These are phyloP conservation scores for Thalassaphorura encarpata DNA, from an alignment of 1,140 invertebrate species.

Conservation along the genomic window DNA sequence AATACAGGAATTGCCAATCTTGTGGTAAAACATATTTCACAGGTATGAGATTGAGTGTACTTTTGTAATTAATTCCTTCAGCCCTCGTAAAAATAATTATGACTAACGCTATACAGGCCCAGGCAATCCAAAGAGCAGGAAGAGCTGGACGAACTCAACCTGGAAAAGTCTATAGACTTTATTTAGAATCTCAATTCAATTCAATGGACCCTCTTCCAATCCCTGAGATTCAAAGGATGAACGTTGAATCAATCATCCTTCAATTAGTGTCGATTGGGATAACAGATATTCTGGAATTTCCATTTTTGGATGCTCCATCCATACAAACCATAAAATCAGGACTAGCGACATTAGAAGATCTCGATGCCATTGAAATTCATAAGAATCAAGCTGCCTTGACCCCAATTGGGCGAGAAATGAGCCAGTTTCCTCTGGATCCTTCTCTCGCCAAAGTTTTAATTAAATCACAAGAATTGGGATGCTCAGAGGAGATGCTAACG, in stretches of 20 bases:
- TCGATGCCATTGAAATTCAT: no score
- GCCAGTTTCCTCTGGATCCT: constrained; percentile 97
- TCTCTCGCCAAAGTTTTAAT: constrained; percentile 99
- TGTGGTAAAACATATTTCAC: constrained; percentile 91
- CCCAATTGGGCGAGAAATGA: constrained; percentile 90
- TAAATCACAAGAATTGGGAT: constrained; percentile 97
- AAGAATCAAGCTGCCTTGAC: constrained; percentile 96
- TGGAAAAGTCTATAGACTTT: constrained; percentile 93
- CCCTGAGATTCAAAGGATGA: constrained; percentile 98
- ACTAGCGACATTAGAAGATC: constrained; percentile 93
- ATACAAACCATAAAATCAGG: constrained; percentile 91
- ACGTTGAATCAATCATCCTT: constrained; percentile 88
- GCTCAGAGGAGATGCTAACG: constrained; percentile 96
- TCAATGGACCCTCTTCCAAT: constrained; percentile 98
- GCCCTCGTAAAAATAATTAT: no score
- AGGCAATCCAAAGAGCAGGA: constrained; percentile 94
- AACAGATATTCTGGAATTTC: constrained; percentile 96
- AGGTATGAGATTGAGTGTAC: no score
- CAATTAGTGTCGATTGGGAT: constrained; percentile 99
- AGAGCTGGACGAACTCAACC: constrained; percentile 93
- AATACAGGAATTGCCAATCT: constrained; percentile 99
- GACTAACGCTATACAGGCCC: no score
- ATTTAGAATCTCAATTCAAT: constrained; percentile 97
- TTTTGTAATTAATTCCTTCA: no score
- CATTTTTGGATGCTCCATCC: constrained; percentile 99